Evolutionary conservation across 2,113 vertebrate species (phyloP).

Genomic region (Cacatua alba): DNA sequence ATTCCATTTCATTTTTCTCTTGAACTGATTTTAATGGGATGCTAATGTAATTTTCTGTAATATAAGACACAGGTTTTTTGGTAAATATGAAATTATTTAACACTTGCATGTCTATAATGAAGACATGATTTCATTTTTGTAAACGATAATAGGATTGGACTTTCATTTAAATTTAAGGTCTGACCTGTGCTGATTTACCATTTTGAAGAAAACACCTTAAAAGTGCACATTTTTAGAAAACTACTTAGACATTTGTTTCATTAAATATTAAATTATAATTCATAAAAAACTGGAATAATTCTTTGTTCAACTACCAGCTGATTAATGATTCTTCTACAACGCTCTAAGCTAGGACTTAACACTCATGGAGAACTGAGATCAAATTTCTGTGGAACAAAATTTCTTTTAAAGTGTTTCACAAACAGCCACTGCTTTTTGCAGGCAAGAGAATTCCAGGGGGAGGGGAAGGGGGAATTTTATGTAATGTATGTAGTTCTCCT

Average conservation of each 20-base stretch:
- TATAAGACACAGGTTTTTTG: not conserved
- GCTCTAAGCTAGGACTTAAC: not conserved
- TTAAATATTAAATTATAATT: not conserved
- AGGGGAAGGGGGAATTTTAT: not conserved
- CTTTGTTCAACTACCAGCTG: not conserved
- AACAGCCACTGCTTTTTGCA: not conserved
- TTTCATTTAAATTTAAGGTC: not conserved
- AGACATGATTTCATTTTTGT: not conserved
- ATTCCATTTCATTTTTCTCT: not conserved
- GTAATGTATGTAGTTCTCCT: not conserved
- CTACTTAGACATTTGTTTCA: not conserved
- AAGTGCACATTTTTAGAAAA: not conserved
- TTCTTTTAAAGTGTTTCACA: not conserved
- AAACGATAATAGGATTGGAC: not conserved
- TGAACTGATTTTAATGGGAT: not conserved
- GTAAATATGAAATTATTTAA: not conserved
- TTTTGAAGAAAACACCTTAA: not conserved
- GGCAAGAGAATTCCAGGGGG: not conserved
- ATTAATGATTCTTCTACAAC: not conserved
- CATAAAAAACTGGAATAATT: not conserved
- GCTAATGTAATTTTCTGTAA: not conserved
- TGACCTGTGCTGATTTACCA: not conserved
- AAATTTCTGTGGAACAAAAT: not conserved
- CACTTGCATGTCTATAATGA: not conserved
- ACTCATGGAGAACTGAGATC: not conserved